Evolutionary conservation across 2,888 invertebrate species (phyloP), one percentile per base, ranked within the genome.

Genomic region (Stenurella melanura): DNA sequence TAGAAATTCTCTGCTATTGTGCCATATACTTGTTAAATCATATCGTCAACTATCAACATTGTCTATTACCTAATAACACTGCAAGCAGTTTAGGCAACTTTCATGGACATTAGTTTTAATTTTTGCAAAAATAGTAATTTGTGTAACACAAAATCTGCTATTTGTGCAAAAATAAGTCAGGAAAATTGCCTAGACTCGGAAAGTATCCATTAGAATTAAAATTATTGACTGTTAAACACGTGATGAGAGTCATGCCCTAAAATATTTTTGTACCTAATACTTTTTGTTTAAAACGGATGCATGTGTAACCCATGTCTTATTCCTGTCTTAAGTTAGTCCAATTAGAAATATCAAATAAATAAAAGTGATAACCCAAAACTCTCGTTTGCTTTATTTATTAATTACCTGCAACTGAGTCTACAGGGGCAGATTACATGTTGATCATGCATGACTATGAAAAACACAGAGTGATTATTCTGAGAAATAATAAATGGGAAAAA

Each of bases 241-340:
- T 50, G 50, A 50, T 50, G 50, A n/a, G n/a, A 50, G 50, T 50
- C n/a, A 50, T 50, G n/a, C 15, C 9, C 12, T 15, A 50, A 50
- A 50, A 50, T 50, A 50, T 50, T 50, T 50, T 50, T 50, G 50
- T 50, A 50, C 50, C n/a, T 50, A 15, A 15, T 4, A 50, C 5
- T 50, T n/a, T n/a, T 50, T 50, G 50, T 50, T 50, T 50, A 6
- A 50, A 50, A 50, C 30, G n/a, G 15, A 42, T 42, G 42, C 42
- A 42, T 42, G 42, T 42, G 42, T 42, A 50, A 50, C 15, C n/a
- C 50, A 50, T 50, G 50, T 50, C n/a, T 50, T 50, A n/a, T n/a
- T 50, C 7, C 50, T n/a, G 30, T 34, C 30, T 34, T n/a, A 50
- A 2, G 15, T n/a, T 6, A 50, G 5, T n/a, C 50, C 50, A 6